Evolutionary conservation across 2,113 vertebrate species (phyloP), one percentile per base, ranked within the genome.

Genomic region (Crotophaga sulcirostris): DNA sequence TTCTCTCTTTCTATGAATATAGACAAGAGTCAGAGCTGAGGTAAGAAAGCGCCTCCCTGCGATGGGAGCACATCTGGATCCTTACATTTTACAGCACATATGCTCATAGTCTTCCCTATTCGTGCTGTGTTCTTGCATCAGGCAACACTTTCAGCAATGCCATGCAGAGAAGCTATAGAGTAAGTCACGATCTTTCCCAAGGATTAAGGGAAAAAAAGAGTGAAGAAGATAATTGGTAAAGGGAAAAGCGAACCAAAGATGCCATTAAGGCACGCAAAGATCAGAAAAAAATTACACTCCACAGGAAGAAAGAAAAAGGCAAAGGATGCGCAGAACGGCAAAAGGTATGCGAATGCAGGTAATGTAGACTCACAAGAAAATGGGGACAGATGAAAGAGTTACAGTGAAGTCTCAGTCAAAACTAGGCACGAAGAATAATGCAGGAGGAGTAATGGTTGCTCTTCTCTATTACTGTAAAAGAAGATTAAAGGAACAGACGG

Each of bases 61-160:
- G 76, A 88, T 60, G 68, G 75, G 44, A 92, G 40, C 62, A 29
- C 76, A 45, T 40, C 73, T 17, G 44, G 31, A 89, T 56, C 66
- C 31, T 78, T 5, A 33, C 40, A 63, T 49, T 70, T 63, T n/a
- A 44, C 55, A 77, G 67, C 66, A 59, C 33, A 69, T 33, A 24
- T 1, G 55, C 64, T 64, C 76, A 59, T 11, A 67, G 79, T 68
- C 36, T 70, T 70, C 49, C 76, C 60, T 67, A 7, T 4, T 23
- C 10, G 1, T 51, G 55, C 79, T 54, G 42, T 11, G 31, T 4
- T 47, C 72, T 16, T 24, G 11, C 5, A 63, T 18, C 64, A 89
- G 64, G 36, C 54, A 84, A 10, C 0, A 1, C 28, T 54, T 62
- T 26, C 51, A 49, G 51, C 1, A 0, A 26, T 25, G 42, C 47